These are phyloP conservation scores for Cirrhinus mrigala DNA, from an alignment of 2,797 vertebrate species.

Conservation along the genomic window DNA sequence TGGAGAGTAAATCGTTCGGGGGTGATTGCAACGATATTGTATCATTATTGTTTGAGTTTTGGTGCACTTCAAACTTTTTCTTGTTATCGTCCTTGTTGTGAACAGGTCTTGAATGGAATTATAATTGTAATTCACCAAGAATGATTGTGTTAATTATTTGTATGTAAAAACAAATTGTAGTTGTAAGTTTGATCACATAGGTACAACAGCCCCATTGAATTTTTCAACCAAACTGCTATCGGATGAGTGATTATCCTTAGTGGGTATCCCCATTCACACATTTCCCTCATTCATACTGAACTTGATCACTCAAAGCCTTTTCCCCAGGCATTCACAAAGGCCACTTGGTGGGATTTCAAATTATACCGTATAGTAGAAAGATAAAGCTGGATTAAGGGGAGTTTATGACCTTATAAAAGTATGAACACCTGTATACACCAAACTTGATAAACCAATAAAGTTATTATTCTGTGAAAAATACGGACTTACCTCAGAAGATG, in stretches of 20 bases:
- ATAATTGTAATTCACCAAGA: background rate
- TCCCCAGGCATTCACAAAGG: background rate
- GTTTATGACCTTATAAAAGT: background rate
- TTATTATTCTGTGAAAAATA: constrained; percentile 30
- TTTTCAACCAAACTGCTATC: background rate
- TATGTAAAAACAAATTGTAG: background rate
- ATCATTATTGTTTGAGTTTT: background rate
- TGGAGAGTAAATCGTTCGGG: background rate
- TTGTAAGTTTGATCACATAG: background rate
- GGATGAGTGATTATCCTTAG: background rate
- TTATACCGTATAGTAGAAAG: background rate
- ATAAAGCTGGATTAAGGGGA: background rate
- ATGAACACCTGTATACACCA: background rate
- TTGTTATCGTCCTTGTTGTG: background rate
- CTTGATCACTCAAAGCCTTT: constrained; percentile 17
- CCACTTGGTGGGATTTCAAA: background rate
- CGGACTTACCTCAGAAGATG: constrained; percentile 34
- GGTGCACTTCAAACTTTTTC: background rate
- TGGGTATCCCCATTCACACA: background rate
- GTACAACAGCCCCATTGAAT: background rate
- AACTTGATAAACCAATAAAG: background rate
- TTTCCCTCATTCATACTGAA: background rate
- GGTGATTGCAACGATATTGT: background rate
- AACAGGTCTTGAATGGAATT: background rate
- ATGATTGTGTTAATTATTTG: background rate